Evolutionary conservation across 2,888 invertebrate species (phyloP), one percentile per base, ranked within the genome.

Genomic region (Philonicus albiceps): DNA sequence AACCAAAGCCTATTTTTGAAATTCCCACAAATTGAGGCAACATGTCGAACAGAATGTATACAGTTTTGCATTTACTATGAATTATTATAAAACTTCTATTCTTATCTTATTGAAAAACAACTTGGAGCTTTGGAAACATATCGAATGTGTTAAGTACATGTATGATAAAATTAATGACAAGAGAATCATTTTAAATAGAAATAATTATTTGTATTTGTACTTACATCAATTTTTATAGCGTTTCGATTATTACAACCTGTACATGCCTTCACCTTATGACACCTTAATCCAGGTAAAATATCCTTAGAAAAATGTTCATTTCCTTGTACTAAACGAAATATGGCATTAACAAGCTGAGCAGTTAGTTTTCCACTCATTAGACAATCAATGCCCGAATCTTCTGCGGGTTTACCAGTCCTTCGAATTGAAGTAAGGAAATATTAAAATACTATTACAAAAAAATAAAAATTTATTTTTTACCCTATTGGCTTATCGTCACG

Each of bases 281-380:
- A n/a, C 2, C 19, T 81, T 6, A 92, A 88, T 6, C 90, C 90
- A 0, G 90, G 88, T 88, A 90, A 88, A 0, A 92, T 85, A 49
- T 85, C 49, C 0, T 88, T 86, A 76, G 89, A 90, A 75, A 92
- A 86, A 27, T 89, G 88, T 0, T 91, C 89, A 89, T 90, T 90
- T 31, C 88, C 89, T 74, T 88, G 88, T 0, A 91, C 90, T 16
- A 89, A 88, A 4, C 90, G 89, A 11, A 91, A 90, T 1, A 91
- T 89, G 0, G 90, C 89, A 3, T 89, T 88, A 0, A 92, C 90
- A 37, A 92, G 88, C 7, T 91, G 88, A 0, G 90, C 88, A 2
- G 91, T 90, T 0, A 90, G 83, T 74, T 89, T 90, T 8, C 91
- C 92, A 16, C 89, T 89, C 2, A 91, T 87, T 0, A 92, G 73